Conservation (phyloP, 2,888 invertebrate species). For the Melanostoma scalare region DNA sequence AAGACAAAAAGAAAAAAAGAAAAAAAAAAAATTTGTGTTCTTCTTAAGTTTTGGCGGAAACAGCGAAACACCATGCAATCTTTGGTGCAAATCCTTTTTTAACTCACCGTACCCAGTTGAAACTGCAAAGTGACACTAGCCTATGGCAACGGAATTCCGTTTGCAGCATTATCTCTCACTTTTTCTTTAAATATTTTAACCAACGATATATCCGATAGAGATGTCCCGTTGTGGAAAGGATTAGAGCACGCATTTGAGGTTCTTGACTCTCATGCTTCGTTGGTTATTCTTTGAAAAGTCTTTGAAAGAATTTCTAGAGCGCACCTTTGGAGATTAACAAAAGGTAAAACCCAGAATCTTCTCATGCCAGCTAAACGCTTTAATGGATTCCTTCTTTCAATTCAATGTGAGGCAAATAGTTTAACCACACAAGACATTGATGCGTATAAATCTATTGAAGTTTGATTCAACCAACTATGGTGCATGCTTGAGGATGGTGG, state of each 20-base stretch:
- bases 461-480: constrained; percentile 13
- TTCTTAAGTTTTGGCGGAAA: background rate
- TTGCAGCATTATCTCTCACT: background rate
- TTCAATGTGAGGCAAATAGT: constrained; percentile 15
- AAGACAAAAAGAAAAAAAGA: constrained; percentile 10
- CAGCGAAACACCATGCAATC: background rate
- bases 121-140: constrained; percentile 27
- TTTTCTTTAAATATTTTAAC: constrained; percentile 8
- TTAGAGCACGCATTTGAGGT: constrained; percentile 29
- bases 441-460: constrained; percentile 39
- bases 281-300: constrained; percentile 16
- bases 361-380: background rate
- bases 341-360: constrained; percentile 17
- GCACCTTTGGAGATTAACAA: constrained; percentile 11
- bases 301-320: constrained; percentile 18
- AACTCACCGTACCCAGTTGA: background rate
- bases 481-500: constrained; percentile 8
- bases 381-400: constrained; percentile 18
- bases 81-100: constrained; percentile 28
- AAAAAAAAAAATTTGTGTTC: background rate
- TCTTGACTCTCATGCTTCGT: constrained; percentile 28
- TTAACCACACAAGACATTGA: constrained; percentile 36
- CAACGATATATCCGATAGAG: constrained; percentile 14
- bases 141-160: constrained; percentile 24
- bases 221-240: constrained; percentile 22